phyloP scores from a whole-genome alignment of 2,797 vertebrate species.

The Dicrostonyx torquatus region DNA sequence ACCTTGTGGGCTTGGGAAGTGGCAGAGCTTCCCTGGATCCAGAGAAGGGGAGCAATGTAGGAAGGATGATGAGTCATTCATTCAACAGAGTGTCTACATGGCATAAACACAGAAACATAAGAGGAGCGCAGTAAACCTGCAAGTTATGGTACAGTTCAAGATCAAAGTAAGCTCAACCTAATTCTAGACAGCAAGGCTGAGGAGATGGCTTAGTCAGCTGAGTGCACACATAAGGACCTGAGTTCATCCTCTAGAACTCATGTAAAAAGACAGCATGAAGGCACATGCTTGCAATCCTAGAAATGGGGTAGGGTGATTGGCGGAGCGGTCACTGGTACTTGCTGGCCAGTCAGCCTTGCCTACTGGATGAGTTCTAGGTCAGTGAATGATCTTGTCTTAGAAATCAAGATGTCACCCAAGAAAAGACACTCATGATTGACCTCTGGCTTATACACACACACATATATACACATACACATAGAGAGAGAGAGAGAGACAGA shows the following conservation, averaged over 20 bases:
- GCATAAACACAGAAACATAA: not conserved
- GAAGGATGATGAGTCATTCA: not conserved
- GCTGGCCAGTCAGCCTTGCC: not conserved
- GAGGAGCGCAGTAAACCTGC: not conserved
- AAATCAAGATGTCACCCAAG: not conserved
- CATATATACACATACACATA: not conserved
- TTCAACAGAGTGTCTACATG: not conserved
- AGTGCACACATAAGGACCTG: not conserved
- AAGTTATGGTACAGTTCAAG: not conserved
- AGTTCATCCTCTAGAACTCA: not conserved
- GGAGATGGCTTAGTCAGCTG: not conserved
- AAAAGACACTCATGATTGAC: not conserved
- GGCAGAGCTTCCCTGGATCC: not conserved
- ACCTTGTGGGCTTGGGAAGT: not conserved
- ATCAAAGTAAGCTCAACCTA: not conserved
- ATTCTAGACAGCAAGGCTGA: not conserved
- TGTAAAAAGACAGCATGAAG: not conserved
- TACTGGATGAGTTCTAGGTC: not conserved
- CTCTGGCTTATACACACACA: not conserved
- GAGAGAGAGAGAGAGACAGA: not conserved
- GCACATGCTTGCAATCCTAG: not conserved
- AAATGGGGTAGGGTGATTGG: not conserved
- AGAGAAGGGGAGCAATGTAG: not conserved
- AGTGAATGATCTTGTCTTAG: not conserved
- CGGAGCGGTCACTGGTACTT: not conserved